Percentiles rank a stretch among this genome's conserved stretches.
Conservation (phyloP, 2,888 invertebrate genomes). For the Stratiomys singularior region DNA sequence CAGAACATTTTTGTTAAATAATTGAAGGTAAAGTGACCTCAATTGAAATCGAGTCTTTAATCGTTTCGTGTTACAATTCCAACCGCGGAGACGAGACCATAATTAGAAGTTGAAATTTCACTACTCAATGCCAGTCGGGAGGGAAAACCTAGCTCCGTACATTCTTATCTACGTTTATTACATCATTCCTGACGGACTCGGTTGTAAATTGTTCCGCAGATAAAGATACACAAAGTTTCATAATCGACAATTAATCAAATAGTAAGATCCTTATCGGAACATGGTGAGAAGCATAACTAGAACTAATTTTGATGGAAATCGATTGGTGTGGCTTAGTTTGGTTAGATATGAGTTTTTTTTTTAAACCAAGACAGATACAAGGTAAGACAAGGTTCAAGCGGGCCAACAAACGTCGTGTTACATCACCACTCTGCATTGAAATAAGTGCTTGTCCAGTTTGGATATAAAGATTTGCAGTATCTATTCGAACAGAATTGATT, state of each 20-base stretch:
- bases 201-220: slow-evolving; percentile 13
- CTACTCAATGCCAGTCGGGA: neutral
- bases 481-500: too few relatives aligned
- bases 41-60: slow-evolving; percentile 13
- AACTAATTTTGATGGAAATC: too few relatives aligned
- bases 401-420: too few relatives aligned
- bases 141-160: neutral
- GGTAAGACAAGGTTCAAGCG: too few relatives aligned
- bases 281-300: too few relatives aligned
- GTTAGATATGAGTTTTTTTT: too few relatives aligned
- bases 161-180: neutral
- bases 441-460: too few relatives aligned
- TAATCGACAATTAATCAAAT: slow-evolving; percentile 28
- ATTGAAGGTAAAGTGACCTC: slow-evolving; percentile 29
- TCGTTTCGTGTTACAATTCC: neutral
- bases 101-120: neutral
- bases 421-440: too few relatives aligned
- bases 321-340: too few relatives aligned
- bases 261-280: slow-evolving; percentile 1
- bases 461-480: too few relatives aligned
- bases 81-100: neutral
- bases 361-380: too few relatives aligned
- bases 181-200: neutral
- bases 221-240: slow-evolving; percentile 11
- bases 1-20: neutral